Evolutionary conservation across 2,113 vertebrate species (phyloP), one percentile per base, ranked within the genome.

Genomic region (Callospermophilus lateralis): DNA sequence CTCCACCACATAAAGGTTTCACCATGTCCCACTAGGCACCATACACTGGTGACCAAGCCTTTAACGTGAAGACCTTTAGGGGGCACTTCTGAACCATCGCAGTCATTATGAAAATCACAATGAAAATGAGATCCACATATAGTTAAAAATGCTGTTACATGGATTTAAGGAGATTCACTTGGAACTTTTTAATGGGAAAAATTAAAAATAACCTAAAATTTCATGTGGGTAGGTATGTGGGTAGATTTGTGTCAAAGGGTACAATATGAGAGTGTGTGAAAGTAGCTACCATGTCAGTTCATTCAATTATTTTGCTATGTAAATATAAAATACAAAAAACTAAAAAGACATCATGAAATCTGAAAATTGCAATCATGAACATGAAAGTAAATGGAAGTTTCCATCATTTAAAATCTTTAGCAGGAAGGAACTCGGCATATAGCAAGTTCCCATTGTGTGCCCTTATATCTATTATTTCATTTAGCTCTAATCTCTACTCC

Each of bases 401-500:
- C 84, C 89, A 24, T 88, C 67, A 58, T 73, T 91, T 95, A 79
- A 87, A 70, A 39, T 81, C 55, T 89, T 8, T 53, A 39, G 20
- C 78, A 91, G 67, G 45, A 85, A 83, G 51, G 79, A 61, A 94
- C 70, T 30, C 28, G n/a, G 26, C 51, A 77, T 72, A 34, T 90
- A 48, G 2, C n/a, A 72, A 20, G 10, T 68, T 89, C 30, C 34
- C 80, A 22, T 16, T 68, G 28, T 58, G 19, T 85, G 8, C 20
- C 34, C 63, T 93, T 26, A 16, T 26, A 67, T 26, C 34, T 53
- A 45, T 34, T 72, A 3, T 45, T 77, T 73, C 58, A 77, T 58
- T 93, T 37, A 91, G 78, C 34, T 72, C 48, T 34, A 5, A 26
- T 26, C 7, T 85, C 30, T 81, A 24, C n/a, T 24, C 26, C n/a